Evolutionary conservation across 2,888 invertebrate species (phyloP).

Genomic region (Carpatolechia fugitivella): DNA sequence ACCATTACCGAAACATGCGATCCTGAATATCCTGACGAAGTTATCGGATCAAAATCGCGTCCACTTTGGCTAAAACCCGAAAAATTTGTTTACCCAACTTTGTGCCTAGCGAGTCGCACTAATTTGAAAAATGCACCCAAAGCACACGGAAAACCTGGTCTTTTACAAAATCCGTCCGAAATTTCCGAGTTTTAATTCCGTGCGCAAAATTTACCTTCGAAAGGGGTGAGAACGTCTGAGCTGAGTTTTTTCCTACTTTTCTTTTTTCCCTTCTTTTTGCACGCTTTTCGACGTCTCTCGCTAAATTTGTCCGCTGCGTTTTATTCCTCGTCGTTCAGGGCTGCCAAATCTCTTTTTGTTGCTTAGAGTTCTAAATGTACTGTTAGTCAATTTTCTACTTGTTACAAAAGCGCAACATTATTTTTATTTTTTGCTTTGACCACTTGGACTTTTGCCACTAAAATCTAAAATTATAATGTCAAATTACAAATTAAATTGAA

Average conservation of each 20-base stretch:
- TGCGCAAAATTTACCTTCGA: slow-evolving; percentile 37
- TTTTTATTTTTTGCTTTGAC: no score
- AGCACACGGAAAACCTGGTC: slow-evolving; percentile 4
- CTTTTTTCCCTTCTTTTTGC: slow-evolving; percentile 27
- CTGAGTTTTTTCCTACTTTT: slow-evolving; percentile 27
- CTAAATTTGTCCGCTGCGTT: slow-evolving; percentile 58
- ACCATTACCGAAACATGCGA: not conserved
- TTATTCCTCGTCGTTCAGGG: slow-evolving; percentile 20
- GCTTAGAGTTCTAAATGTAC: not conserved
- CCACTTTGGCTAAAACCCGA: not conserved
- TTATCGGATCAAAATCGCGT: not conserved
- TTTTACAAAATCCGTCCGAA: slow-evolving; percentile 8
- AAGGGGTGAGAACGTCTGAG: slow-evolving; percentile 50
- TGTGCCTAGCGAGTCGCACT: not conserved
- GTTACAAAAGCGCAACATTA: no score
- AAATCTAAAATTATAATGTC: no score
- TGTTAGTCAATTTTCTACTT: no score
- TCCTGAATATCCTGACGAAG: not conserved
- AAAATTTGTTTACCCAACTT: not conserved
- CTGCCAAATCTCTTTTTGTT: not conserved
- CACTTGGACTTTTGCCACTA: no score
- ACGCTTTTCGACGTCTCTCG: slow-evolving; percentile 48
- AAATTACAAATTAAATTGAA: no score
- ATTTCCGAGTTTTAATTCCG: slow-evolving; percentile 38
- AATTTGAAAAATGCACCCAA: slow-evolving; percentile 6